Evolutionary conservation across 2,888 invertebrate species (phyloP), one percentile per base, ranked within the genome.

Genomic region (Xestoiulus laeticollis): DNA sequence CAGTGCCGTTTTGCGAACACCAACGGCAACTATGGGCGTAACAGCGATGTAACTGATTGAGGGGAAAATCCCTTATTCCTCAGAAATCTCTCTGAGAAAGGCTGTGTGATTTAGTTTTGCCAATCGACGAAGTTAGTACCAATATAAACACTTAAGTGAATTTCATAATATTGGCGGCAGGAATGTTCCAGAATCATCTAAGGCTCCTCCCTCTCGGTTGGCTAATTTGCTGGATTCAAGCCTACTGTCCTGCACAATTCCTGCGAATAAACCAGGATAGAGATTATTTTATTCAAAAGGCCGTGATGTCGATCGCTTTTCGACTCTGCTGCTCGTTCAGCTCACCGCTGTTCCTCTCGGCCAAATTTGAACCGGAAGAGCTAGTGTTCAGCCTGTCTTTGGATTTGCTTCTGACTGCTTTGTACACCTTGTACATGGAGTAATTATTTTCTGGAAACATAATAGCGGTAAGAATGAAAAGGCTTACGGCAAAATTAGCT

Each of bases 111-210:
- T 59, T 59, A 5, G 59, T 59, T 59, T 59, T 59, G 59, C 59
- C 59, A 59, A 84, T 84, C 30, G 84, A 30, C 10, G 30, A 84
- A 84, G 33, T 14, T 38, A n/a, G 26, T 32, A 38, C 84, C 38
- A 84, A 38, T 84, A 84, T 32, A 84, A 84, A 38, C 84, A 38
- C 33, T 30, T 32, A 84, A 84, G 59, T 38, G 83, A 83, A 32
- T 32, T 88, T 93, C 93, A 94, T 91, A 94, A 93, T 91, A 94
- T 94, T 88, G 94, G 94, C 85, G 94, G 94, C 90, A 94, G 92
- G 91, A 94, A 94, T 85, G 94, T 94, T 89, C 94, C 94, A 85
- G 94, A 94, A 91, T 94, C 94, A 91, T 94, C 94, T 89, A 94
- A 92, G 91, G 94, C 89, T 26, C 88, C 89, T 33, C 89, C 89